phyloP scores from a whole-genome alignment of 2,113 vertebrate species.

The Tinamus guttatus region DNA sequence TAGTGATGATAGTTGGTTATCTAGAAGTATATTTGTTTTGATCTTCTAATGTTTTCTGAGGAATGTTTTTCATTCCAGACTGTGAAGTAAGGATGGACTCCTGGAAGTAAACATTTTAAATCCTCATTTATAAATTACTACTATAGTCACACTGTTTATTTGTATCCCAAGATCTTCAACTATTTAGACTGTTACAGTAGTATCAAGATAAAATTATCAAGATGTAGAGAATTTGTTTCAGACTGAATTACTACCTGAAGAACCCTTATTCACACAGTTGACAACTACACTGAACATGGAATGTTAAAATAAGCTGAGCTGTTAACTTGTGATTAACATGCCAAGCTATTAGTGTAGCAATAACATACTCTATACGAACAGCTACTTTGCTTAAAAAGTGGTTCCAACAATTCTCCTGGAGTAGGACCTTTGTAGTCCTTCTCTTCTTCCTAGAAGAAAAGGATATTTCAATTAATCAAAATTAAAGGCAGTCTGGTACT shows the following conservation, averaged over 20 bases:
- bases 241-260: neutral
- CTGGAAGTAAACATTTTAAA: neutral
- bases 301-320: neutral
- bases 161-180: neutral
- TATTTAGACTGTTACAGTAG: neutral
- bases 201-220: neutral
- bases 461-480: neutral
- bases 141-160: neutral
- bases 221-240: neutral
- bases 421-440: slow-evolving; percentile 88
- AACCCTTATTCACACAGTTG: neutral
- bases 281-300: neutral
- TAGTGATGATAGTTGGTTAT: rapidly evolving
- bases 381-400: slow-evolving; percentile 96
- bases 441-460: slow-evolving; percentile 85
- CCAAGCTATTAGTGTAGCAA: neutral
- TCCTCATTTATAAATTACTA: neutral
- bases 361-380: slow-evolving; percentile 94
- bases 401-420: slow-evolving; percentile 88
- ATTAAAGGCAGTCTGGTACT: neutral
- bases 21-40: neutral
- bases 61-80: neutral
- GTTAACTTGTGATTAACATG: neutral
- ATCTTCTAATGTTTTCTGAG: neutral
- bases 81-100: neutral